A percentile compares a stretch with the other conserved stretches of the same genome.
These are phyloP conservation scores for Chelonoidis abingdonii DNA, from an alignment of 2,113 vertebrate genomes.

Conservation along the genomic window DNA sequence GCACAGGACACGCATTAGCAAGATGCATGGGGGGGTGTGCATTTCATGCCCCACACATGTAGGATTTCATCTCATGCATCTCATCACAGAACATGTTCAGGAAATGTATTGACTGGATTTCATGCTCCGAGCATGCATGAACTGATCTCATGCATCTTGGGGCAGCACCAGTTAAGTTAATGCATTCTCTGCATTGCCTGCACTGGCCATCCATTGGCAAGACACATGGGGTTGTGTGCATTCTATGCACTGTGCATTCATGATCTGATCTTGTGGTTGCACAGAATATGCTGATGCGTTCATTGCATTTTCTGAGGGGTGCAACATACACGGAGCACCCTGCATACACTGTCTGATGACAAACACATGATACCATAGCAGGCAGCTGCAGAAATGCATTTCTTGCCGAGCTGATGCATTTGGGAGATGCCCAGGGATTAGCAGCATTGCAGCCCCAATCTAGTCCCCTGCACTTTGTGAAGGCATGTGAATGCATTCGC, in stretches of 20 bases:
- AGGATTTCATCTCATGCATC: too few relatives aligned
- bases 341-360: not conserved
- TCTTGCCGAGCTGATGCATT: too few relatives aligned
- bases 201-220: accelerated
- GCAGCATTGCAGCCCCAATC: not conserved
- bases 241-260: too few relatives aligned
- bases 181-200: not conserved
- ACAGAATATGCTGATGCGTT: accelerated
- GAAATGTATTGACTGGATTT: too few relatives aligned
- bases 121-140: not conserved
- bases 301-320: too few relatives aligned
- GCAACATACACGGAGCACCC: too few relatives aligned
- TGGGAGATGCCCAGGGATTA: accelerated
- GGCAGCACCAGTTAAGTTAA: not conserved
- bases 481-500: not conserved
- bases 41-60: too few relatives aligned
- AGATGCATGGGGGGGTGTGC: too few relatives aligned
- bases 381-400: not conserved
- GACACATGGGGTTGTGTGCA: too few relatives aligned
- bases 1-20: too few relatives aligned
- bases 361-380: not conserved
- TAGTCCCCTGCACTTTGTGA: not conserved
- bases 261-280: too few relatives aligned
- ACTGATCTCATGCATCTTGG: not conserved
- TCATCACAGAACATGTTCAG: too few relatives aligned